Percentiles rank a stretch among this genome's conserved stretches.
phyloP scores from a whole-genome alignment of 2,888 invertebrate species.

The Lamproptera curius region DNA sequence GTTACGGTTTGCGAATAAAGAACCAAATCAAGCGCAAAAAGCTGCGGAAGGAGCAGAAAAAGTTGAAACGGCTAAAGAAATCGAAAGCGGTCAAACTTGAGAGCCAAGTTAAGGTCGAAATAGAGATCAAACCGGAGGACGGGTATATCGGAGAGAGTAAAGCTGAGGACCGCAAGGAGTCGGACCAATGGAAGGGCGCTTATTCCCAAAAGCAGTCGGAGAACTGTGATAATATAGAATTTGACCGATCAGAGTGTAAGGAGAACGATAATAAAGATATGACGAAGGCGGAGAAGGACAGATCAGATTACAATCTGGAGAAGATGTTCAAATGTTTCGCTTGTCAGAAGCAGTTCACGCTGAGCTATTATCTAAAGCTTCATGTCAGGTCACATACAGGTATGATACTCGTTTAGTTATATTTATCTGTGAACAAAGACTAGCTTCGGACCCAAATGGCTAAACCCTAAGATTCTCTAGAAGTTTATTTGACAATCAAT shows the following conservation, averaged over 20 bases:
- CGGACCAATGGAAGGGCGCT: constrained; percentile 11
- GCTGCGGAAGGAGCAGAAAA: constrained; percentile 51
- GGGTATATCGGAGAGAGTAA: constrained; percentile 62
- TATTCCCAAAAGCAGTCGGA: background rate
- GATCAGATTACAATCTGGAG: constrained; percentile 39
- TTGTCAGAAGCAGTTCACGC: constrained; percentile 59
- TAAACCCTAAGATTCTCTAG: too few species aligned
- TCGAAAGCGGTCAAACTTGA: constrained; percentile 41
- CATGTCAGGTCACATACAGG: constrained; percentile 70
- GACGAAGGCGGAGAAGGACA: constrained; percentile 10
- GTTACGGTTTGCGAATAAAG: constrained; percentile 56
- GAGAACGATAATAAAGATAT: constrained; percentile 11
- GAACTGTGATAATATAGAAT: background rate
- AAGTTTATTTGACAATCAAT: too few species aligned
- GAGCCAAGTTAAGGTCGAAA: constrained; percentile 26
- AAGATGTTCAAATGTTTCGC: constrained; percentile 69
- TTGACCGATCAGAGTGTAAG: constrained; percentile 21
- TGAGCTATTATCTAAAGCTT: constrained; percentile 65
- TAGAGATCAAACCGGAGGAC: constrained; percentile 66
- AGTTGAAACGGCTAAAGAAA: constrained; percentile 39
- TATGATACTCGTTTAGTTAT: too few species aligned
- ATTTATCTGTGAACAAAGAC: too few species aligned
- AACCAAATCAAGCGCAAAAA: constrained; percentile 53
- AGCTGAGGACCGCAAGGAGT: constrained; percentile 35
- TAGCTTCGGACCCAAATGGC: too few species aligned